Evolutionary conservation across 2,113 vertebrate species (phyloP).

Genomic region (Hemiprocne comata): DNA sequence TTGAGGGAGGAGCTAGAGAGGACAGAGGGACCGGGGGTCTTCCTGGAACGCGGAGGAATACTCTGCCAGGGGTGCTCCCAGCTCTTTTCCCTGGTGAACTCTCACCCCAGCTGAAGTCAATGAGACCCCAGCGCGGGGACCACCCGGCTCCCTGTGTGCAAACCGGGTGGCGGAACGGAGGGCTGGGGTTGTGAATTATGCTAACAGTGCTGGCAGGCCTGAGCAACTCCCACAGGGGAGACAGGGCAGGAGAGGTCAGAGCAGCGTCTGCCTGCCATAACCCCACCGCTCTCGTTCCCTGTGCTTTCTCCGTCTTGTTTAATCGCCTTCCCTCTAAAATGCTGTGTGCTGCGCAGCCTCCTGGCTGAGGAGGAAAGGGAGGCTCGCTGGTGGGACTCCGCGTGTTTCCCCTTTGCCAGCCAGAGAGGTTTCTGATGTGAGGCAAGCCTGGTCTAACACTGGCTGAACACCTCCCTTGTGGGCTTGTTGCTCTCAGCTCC

Average conservation of each 20-base stretch:
- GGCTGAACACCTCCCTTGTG: neutral
- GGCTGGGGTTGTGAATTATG: too few species aligned
- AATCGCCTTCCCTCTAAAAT: too few species aligned
- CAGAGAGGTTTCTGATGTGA: neutral
- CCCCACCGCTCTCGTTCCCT: too few species aligned
- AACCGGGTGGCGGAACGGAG: rapidly evolving
- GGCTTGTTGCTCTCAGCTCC: neutral
- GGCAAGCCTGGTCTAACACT: rapidly evolving
- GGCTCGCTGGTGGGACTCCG: rapidly evolving
- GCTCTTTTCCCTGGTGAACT: too few species aligned
- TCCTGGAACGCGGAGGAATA: rapidly evolving
- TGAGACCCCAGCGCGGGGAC: neutral
- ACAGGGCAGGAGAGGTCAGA: neutral
- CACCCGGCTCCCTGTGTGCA: rapidly evolving
- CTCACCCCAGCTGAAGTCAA: neutral
- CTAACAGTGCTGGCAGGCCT: rapidly evolving
- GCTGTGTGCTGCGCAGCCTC: neutral
- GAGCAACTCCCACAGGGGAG: neutral
- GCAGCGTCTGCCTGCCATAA: too few species aligned
- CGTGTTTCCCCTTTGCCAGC: too few species aligned
- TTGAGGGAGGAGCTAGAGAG: too few species aligned
- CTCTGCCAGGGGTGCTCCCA: rapidly evolving
- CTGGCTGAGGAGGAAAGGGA: neutral
- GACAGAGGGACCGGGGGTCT: too few species aligned
- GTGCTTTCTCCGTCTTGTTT: neutral